Conservation (phyloP, 1,140 invertebrate species). For the Orius insidiosus region DNA sequence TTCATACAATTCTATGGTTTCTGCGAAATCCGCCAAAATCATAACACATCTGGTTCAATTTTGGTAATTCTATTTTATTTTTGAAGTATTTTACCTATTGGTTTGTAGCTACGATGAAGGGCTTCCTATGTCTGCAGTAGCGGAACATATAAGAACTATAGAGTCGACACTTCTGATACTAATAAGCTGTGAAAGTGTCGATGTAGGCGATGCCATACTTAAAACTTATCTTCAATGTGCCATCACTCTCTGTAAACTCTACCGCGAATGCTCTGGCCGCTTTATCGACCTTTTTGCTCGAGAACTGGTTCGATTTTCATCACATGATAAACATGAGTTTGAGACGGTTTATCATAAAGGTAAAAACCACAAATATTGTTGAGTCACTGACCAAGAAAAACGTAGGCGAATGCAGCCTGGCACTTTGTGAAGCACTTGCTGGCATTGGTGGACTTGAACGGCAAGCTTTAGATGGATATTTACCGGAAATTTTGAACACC, state of each 20-base stretch:
- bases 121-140: constrained; percentile 35
- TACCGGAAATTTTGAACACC: constrained; percentile 37
- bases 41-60: constrained; percentile 45
- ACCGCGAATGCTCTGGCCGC: constrained; percentile 36
- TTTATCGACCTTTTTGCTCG: constrained; percentile 41
- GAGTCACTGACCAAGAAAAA: no score
- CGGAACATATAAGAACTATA: constrained; percentile 35
- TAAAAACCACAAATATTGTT: background rate
- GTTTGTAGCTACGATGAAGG: constrained; percentile 41
- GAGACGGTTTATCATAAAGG: background rate
- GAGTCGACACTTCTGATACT: constrained; percentile 54
- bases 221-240: constrained; percentile 47
- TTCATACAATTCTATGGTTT: constrained; percentile 40
- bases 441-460: constrained; percentile 50
- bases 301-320: background rate
- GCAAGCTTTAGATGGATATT: constrained; percentile 34
- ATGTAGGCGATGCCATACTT: constrained; percentile 22
- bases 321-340: background rate
- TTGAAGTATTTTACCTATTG: background rate
- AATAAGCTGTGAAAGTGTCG: constrained; percentile 18
- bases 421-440: constrained; percentile 48
- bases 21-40: constrained; percentile 49
- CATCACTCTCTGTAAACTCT: constrained; percentile 44
- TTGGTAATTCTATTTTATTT: constrained; percentile 28
- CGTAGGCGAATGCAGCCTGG: constrained; percentile 22